Evolutionary conservation across 2,888 invertebrate genomes (phyloP), one percentile per base, ranked within the genome.

Genomic region (Gymnocheta viridis): DNA sequence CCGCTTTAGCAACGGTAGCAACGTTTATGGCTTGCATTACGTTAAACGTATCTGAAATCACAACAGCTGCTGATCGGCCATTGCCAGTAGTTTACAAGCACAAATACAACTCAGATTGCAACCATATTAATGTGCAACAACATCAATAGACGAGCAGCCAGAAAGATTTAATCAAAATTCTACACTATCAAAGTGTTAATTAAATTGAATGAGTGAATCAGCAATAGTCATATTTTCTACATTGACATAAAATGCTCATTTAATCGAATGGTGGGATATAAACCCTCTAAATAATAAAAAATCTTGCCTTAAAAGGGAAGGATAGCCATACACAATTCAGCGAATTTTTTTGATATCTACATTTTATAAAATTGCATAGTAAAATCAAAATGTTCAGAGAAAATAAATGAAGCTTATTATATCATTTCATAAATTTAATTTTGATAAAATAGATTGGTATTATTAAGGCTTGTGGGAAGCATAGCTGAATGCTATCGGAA

Each of bases 161-260:
- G 44, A 44, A 56, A 41, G 9, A 7, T 27, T 51, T 9, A 62
- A 38, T 10, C 29, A 64, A n/a, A 74, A 3, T 32, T 3, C 0
- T 24, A 54, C 12, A 27, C 29, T 29, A 22, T 17, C 19, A 62
- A 19, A 27, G n/a, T n/a, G n/a, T n/a, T n/a, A n/a, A n/a, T n/a
- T 10, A 60, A 9, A 32, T 51, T 1, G 12, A 17, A 4, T 44
- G 22, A 2, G 1, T 14, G 24, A 38, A 49, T 29, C 12, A 60
- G 35, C 67, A 60, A 49, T 17, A 24, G 67, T 62, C 67, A 81
- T 73, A 3, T 60, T 47, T 41, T 69, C 24, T 44, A 51, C 35
- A 74, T 51, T 74, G 74, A 62, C 67, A 81, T 69, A 27, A 81
- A 62, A 81, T 74, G 44, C n/a, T 27, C 5, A 47, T 69, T 69